These are phyloP conservation scores for Muraenolepis orangiensis DNA, from an alignment of 2,797 vertebrate species.

Conservation along the genomic window DNA sequence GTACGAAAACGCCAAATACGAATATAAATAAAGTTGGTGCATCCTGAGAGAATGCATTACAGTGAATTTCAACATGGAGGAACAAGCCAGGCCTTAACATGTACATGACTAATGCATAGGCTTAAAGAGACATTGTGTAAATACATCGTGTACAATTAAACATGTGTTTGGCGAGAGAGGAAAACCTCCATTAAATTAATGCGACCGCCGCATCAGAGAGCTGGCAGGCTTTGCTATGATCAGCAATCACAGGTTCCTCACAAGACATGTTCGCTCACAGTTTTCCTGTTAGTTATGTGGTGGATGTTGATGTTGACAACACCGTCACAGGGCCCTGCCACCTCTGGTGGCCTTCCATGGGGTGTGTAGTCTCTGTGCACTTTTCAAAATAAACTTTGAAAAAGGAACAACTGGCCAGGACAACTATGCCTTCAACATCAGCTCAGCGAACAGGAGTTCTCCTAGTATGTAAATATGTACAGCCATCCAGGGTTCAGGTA, in stretches of 20 bases:
- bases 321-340: not conserved
- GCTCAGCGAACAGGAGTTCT: constrained; percentile 9
- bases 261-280: too few relatives aligned
- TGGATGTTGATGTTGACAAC: too few relatives aligned
- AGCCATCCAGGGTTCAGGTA: too few relatives aligned
- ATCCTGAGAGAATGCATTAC: constrained; percentile 37
- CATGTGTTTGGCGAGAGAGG: not conserved
- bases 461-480: not conserved
- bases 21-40: constrained; percentile 45
- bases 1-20: constrained; percentile 17
- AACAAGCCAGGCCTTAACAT: constrained; percentile 46
- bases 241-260: not conserved
- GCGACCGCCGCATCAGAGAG: not conserved
- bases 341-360: not conserved
- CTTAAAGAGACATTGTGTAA: not conserved
- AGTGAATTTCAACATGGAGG: constrained; percentile 45
- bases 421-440: constrained; percentile 17
- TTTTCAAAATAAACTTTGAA: constrained; percentile 11
- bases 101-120: not conserved
- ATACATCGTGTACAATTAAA: not conserved
- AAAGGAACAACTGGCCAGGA: constrained; percentile 20
- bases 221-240: not conserved
- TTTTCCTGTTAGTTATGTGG: too few relatives aligned
- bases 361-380: constrained; percentile 17
- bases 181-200: not conserved